Conservation (phyloP, 2,888 invertebrate genomes). For the Volucella zonaria region DNA sequence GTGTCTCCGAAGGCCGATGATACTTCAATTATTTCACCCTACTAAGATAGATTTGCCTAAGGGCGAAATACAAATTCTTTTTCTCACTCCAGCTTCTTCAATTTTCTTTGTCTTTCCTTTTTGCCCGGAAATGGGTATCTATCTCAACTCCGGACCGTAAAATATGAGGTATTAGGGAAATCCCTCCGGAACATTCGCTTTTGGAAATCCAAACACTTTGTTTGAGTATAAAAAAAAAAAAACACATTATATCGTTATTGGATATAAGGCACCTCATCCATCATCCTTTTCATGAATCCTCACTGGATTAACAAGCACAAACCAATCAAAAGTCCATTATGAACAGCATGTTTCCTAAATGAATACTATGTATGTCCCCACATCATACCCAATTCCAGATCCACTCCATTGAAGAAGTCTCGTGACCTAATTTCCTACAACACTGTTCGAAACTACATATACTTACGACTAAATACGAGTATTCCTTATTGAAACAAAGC, state of each 20-base stretch:
- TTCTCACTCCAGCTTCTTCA: too few species aligned
- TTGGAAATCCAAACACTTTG: too few species aligned
- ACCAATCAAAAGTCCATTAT: neutral
- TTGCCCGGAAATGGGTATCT: constrained; percentile 2
- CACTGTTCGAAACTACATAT: neutral
- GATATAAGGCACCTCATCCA: neutral
- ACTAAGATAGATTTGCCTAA: neutral
- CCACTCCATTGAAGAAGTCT: too few species aligned
- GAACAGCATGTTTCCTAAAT: neutral
- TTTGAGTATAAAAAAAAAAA: constrained; percentile 1
- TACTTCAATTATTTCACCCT: constrained; percentile 24
- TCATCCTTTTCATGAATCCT: neutral
- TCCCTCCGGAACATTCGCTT: neutral
- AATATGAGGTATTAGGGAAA: constrained; percentile 2
- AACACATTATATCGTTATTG: constrained; percentile 15
- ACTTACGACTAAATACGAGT: constrained; percentile 3
- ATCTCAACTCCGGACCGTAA: neutral
- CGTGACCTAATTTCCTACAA: neutral
- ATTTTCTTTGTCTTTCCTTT: neutral
- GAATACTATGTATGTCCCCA: neutral
- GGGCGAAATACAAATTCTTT: too few species aligned
- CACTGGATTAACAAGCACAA: neutral
- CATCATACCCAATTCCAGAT: too few species aligned
- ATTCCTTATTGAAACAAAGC: neutral
- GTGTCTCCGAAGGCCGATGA: constrained; percentile 11